Evolutionary conservation across 2,888 invertebrate species (phyloP), one percentile per base, ranked within the genome.

Genomic region (Monoplex corrugatus): DNA sequence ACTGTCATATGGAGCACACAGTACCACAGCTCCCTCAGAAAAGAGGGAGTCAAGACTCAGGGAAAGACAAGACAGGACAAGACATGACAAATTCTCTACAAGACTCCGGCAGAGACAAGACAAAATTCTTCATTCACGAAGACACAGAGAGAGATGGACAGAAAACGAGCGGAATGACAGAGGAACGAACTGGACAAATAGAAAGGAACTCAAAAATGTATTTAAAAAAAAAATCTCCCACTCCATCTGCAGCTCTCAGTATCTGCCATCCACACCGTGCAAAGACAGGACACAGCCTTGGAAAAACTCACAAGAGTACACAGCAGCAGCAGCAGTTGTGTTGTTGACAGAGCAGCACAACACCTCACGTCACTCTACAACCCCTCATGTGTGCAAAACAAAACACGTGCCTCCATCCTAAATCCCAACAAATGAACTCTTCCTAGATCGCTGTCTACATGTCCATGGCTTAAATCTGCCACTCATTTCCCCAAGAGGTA

Each of bases 121-220:
- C 38, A 40, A 38, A 40, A n/a, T 13, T 38, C 8, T 28, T 10
- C 78, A 78, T 38, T 16, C 10, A 28, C 5, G 8, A 78, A 78
- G 0, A 78, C 38, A 78, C 78, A 78, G 78, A 78, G 38, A 38
- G 78, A 78, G 78, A 78, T 35, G 23, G 78, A 78, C 35, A 78
- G 38, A 38, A 40, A 2, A 16, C 32, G 75, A 13, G 32, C 35
- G 2, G 75, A 35, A 35, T 23, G 28, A 75, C n/a, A 2, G n/a
- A 75, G 35, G 32, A 2, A 5, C 32, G 8, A 50, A 50, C 19
- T 50, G 28, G 57, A 57, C 19, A 57, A 16, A 5, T 10, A 57
- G 19, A 57, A 50, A 57, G 57, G 57, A 5, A 28, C 57, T 23
- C 16, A 57, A 28, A 57, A 10, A n/a, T n/a, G n/a, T n/a, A n/a